Evolutionary conservation across 2,888 invertebrate genomes (phyloP).

Genomic region (Adineta ricciae): DNA sequence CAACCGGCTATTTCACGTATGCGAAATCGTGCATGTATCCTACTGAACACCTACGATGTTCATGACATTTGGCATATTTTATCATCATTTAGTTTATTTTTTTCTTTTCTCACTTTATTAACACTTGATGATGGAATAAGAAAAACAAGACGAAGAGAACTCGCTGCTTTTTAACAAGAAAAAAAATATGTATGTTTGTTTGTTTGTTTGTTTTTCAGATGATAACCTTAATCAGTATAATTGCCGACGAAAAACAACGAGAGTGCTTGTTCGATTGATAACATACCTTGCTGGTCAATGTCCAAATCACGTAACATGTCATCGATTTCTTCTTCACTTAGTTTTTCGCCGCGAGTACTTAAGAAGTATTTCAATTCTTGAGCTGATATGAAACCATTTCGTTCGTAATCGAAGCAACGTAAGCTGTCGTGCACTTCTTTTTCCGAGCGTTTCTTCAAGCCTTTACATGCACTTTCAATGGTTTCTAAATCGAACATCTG

Average conservation of each 20-base stretch:
- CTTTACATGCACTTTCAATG: neutral
- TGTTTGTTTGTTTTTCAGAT: neutral
- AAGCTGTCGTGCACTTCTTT: neutral
- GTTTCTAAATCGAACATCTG: conserved; percentile 1
- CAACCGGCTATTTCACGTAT: conserved; percentile 30
- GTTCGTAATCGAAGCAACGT: conserved; percentile 20
- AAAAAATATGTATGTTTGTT: neutral
- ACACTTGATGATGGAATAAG: conserved; percentile 33
- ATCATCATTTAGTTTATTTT: conserved; percentile 68
- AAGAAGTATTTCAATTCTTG: conserved; percentile 18
- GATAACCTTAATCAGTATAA: neutral
- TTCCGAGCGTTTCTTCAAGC: conserved; percentile 1
- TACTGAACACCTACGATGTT: conserved; percentile 53
- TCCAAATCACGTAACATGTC: conserved; percentile 1
- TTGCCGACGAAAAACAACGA: conserved; percentile 5
- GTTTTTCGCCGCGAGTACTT: conserved; percentile 1
- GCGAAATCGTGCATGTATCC: conserved; percentile 51
- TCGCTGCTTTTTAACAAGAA: conserved; percentile 24
- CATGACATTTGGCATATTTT: conserved; percentile 77
- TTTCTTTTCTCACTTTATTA: conserved; percentile 63
- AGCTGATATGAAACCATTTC: conserved; percentile 14
- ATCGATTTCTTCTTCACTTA: conserved; percentile 22
- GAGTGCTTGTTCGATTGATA: conserved; percentile 10
- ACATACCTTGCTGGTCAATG: conserved; percentile 11
- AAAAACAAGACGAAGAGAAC: conserved; percentile 26